Base-by-base conservation (phyloP, 2,797 vertebrate genomes). In the Molothrus ater region DNA sequence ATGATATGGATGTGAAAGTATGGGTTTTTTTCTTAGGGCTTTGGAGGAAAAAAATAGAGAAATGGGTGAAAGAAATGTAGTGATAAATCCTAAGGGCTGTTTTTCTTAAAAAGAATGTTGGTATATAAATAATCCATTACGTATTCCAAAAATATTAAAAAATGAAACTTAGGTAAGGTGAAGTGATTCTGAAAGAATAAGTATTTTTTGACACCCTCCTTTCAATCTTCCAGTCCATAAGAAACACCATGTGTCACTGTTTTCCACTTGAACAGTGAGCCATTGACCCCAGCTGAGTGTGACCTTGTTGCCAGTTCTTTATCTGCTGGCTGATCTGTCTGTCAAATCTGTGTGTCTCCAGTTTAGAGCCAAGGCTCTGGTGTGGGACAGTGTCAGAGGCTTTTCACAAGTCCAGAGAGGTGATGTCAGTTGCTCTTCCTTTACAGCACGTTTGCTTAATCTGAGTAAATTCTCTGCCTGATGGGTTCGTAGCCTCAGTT, bases 101-200 rank as follows among this genome's bases (percentile, higher is more conserved):
- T 4, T 20, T 64, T 38, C 17, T 34, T 31, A n/a, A 43, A 42
- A 78, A 64, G 8, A 7, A 48, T 31, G 4, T 13, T 80, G 24
- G 2, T 43, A 29, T 53, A 36, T 70, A 83, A 59, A 17, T 57
- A 21, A 18, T 31, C 3, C 34, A 17, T 48, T 51, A 5, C 0
- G 0, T 48, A 25, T 48, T 75, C 17, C 1, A 59, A 73, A 80
- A 57, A 72, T 16, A 48, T 25, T 31, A 0, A 2, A 38, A 71
- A 61, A 31, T 25, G 4, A 25, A 40, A 25, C 16, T 38, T 38
- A 5, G 16, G 7, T 64, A 47, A 43, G 4, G 10, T 79, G 21
- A 56, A 74, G 10, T 14, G 21, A 89, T 76, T 47, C 12, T 61
- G 24, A 86, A 90, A 56, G 32, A 84, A 28, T 2, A 64, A 13